Percentiles rank a stretch among this genome's conserved stretches.
phyloP scores from a whole-genome alignment of 2,888 invertebrate genomes.

The Acanthopleura granulata region DNA sequence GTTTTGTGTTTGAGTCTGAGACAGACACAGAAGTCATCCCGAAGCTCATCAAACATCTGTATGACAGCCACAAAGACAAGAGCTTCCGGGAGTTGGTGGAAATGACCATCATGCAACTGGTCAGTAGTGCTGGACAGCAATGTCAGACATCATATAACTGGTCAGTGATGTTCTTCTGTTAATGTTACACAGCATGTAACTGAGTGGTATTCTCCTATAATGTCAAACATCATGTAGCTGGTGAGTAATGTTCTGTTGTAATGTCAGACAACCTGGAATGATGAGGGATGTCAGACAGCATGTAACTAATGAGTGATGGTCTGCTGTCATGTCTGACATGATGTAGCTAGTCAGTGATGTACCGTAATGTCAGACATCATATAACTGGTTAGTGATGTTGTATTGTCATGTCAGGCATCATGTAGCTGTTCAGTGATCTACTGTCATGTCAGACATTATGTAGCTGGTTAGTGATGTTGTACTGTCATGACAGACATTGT shows the following conservation, averaged over 20 bases:
- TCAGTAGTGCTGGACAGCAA: constrained; percentile 61
- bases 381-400: too few species aligned
- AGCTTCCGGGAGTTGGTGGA: constrained; percentile 93
- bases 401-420: too few species aligned
- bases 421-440: too few species aligned
- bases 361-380: too few species aligned
- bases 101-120: constrained; percentile 93
- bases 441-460: too few species aligned
- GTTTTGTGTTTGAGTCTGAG: constrained; percentile 93
- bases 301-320: too few species aligned
- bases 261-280: constrained; percentile 77
- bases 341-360: too few species aligned
- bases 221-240: constrained; percentile 79
- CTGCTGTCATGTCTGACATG: too few species aligned
- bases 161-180: constrained; percentile 69
- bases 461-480: too few species aligned
- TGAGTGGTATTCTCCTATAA: constrained; percentile 68
- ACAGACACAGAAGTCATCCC: constrained; percentile 99
- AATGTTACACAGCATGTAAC: constrained; percentile 76
- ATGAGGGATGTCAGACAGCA: too few species aligned
- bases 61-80: constrained; percentile 83
- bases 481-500: too few species aligned
- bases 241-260: constrained; percentile 69
- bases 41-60: constrained; percentile 92
- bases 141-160: constrained; percentile 79